Evolutionary conservation across 2,113 vertebrate genomes (phyloP).

Genomic region (Oreocharis arfaki): DNA sequence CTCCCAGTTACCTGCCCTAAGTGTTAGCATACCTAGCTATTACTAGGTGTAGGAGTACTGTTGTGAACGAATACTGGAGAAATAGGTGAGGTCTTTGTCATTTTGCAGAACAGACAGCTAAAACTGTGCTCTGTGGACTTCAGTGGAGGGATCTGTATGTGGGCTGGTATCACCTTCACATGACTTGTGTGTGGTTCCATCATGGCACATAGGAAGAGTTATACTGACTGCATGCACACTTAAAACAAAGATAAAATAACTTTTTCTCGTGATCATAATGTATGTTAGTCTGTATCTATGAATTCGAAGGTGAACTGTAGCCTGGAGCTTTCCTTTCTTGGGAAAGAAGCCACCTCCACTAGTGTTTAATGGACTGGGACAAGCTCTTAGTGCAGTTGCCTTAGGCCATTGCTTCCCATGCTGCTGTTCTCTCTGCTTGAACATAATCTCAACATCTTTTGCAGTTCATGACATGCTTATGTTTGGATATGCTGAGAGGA

Average conservation of each 20-base stretch:
- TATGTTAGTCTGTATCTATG: not conserved
- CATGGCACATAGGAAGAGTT: not conserved
- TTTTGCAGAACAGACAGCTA: not conserved
- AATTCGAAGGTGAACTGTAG: constrained; percentile 37
- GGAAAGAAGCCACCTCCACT: constrained; percentile 4
- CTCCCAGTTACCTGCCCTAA: not conserved
- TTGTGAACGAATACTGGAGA: not conserved
- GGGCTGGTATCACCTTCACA: not conserved
- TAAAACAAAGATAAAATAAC: not conserved
- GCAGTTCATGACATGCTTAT: not conserved
- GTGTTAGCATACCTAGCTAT: not conserved
- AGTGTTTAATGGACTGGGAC: constrained; percentile 44
- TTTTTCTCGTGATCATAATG: not conserved
- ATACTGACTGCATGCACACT: not conserved
- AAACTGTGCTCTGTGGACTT: not conserved
- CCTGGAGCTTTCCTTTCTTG: constrained; percentile 10
- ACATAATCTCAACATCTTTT: not conserved
- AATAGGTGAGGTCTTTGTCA: not conserved
- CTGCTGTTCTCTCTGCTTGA: not conserved
- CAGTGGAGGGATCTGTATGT: not conserved
- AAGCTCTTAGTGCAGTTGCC: not conserved
- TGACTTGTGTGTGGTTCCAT: not conserved
- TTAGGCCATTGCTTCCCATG: not conserved
- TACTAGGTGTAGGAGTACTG: not conserved
- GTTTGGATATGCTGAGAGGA: not conserved